These are phyloP conservation scores for Ametastegia equiseti DNA, from an alignment of 2,888 invertebrate genomes.

Conservation along the genomic window DNA sequence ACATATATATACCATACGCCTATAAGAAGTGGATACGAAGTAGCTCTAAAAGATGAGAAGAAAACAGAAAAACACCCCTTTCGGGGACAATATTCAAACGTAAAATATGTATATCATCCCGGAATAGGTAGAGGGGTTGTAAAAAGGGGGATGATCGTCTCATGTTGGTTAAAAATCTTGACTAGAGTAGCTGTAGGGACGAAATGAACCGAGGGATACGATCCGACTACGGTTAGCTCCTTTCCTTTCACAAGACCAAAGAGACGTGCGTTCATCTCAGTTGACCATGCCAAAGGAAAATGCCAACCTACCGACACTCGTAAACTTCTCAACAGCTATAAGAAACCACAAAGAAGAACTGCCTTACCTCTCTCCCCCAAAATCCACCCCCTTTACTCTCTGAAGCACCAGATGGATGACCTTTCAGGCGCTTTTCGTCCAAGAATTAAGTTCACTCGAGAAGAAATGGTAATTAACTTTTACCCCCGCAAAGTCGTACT, in stretches of 20 bases:
- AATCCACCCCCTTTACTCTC: background rate
- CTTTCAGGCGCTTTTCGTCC: background rate
- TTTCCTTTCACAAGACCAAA: constrained; percentile 24
- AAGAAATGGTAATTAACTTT: constrained; percentile 37
- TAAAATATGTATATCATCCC: background rate
- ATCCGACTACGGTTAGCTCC: no score
- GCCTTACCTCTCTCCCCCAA: background rate
- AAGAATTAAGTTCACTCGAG: constrained; percentile 1
- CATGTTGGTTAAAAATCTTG: background rate
- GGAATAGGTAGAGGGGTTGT: background rate
- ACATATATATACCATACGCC: no score
- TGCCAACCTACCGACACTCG: background rate
- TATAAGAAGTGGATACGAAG: no score
- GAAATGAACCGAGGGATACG: constrained; percentile 17
- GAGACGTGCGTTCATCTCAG: constrained; percentile 1
- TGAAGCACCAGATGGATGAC: constrained; percentile 20
- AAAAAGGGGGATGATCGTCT: background rate
- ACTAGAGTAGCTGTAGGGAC: background rate
- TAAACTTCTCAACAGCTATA: background rate
- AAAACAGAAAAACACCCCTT: background rate
- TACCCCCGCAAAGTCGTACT: background rate
- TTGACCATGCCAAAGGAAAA: constrained; percentile 12
- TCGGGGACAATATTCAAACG: background rate
- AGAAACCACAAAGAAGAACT: background rate
- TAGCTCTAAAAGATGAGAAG: no score